Evolutionary conservation across 2,888 invertebrate genomes (phyloP), one percentile per base, ranked within the genome.

Genomic region (Sipha maydis): DNA sequence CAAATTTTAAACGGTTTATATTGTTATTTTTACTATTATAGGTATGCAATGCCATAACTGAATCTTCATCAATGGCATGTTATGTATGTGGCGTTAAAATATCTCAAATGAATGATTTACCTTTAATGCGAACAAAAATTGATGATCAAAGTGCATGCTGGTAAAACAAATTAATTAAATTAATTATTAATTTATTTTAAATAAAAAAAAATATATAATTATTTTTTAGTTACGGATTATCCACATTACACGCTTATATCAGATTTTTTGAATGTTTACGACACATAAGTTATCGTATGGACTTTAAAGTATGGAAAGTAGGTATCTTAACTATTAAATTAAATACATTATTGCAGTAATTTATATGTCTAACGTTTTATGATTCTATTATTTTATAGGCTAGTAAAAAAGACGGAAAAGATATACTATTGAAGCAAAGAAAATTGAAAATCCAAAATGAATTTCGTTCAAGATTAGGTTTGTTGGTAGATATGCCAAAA

Each of bases 401-500:
- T n/a, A n/a, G n/a, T n/a, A n/a, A n/a, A n/a, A n/a, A n/a, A n/a
- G n/a, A n/a, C n/a, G n/a, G n/a, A n/a, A n/a, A n/a, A n/a, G n/a
- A n/a, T n/a, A n/a, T n/a, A n/a, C n/a, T n/a, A n/a, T n/a, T n/a
- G n/a, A n/a, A n/a, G n/a, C n/a, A n/a, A n/a, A n/a, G n/a, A n/a
- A n/a, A n/a, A n/a, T 75, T 75, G 75, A 75, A 75, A 75, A 75
- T 75, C 38, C 34, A 75, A 75, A 75, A 75, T 38, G 25, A 75
- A 75, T 75, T 75, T 14, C 75, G 38, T 38, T 75, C 75, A 75
- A 75, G 34, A 75, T 75, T 75, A 38, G 75, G 75, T 38, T 75
- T 75, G 75, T 75, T 75, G 75, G 38, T 75, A 38, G 75, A 75
- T 75, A 75, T 75, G 75, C 75, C 75, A 75, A 75, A 75, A 75